These are phyloP conservation scores for Potorous gilbertii DNA, from an alignment of 2,797 vertebrate species.

Conservation along the genomic window DNA sequence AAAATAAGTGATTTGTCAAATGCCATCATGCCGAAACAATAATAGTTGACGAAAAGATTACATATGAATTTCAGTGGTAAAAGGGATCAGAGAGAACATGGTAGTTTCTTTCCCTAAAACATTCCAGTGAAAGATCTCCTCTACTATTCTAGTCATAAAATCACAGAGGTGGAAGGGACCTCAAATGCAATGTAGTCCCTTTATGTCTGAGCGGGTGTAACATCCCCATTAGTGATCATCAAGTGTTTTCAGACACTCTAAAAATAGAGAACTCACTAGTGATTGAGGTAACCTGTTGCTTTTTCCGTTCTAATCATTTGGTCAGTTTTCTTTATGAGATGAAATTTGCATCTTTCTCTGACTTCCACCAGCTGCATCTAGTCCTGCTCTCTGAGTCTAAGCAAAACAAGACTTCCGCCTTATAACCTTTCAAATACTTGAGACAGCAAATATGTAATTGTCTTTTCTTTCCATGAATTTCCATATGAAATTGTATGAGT, in stretches of 20 bases:
- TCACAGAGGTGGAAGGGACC: not conserved
- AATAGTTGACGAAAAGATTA: not conserved
- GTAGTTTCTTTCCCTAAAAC: slow-evolving; percentile 23
- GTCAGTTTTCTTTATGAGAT: not conserved
- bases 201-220: not conserved
- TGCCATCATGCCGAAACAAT: slow-evolving; percentile 25
- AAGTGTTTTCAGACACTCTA: not conserved
- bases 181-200: not conserved
- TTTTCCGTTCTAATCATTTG: not conserved
- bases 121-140: slow-evolving; percentile 23
- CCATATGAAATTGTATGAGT: not conserved
- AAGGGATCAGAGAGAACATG: slow-evolving; percentile 46
- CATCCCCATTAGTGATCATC: not conserved
- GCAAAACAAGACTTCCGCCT: not conserved
- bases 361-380: not conserved
- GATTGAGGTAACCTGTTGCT: not conserved
- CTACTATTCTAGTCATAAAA: not conserved
- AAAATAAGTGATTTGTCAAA: slow-evolving; percentile 37
- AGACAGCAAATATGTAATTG: not conserved
- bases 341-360: too few relatives aligned
- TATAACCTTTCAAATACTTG: not conserved
- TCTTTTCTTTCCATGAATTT: not conserved
- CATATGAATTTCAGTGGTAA: not conserved
- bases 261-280: not conserved
- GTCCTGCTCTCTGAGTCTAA: not conserved